Evolutionary conservation across 2,888 invertebrate species (phyloP).

Genomic region (Argyresthia goedartella): DNA sequence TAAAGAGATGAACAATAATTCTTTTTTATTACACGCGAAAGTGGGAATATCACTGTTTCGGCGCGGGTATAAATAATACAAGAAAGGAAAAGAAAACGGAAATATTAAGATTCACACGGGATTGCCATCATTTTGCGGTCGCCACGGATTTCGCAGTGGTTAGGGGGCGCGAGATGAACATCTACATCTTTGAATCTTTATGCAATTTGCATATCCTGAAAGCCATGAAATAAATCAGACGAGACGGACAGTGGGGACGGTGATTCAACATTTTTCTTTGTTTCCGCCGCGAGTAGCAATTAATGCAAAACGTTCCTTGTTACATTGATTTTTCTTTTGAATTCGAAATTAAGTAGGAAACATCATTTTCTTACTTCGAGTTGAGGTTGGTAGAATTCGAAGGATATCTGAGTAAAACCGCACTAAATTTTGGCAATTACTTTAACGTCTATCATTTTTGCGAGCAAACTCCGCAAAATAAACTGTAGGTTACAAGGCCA

Average conservation of each 20-base stretch:
- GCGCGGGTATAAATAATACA: constrained; percentile 66
- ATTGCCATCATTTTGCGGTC: constrained; percentile 68
- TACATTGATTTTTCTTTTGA: constrained; percentile 19
- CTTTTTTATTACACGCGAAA: constrained; percentile 68
- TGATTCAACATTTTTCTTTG: constrained; percentile 57
- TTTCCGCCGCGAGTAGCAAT: constrained; percentile 49
- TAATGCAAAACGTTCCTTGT: constrained; percentile 36
- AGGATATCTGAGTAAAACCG: not conserved
- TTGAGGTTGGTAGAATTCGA: not conserved
- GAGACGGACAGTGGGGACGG: constrained; percentile 63
- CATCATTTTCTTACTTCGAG: not conserved
- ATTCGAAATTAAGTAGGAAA: constrained; percentile 7
- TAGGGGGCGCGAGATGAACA: constrained; percentile 42
- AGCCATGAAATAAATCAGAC: constrained; percentile 71
- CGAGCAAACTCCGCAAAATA: constrained; percentile 30
- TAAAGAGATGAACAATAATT: constrained; percentile 70
- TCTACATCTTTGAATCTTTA: constrained; percentile 67
- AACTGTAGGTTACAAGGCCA: constrained; percentile 46
- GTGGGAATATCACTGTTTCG: constrained; percentile 68
- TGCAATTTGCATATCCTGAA: constrained; percentile 69
- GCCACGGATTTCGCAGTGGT: constrained; percentile 43
- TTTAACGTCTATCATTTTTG: not conserved
- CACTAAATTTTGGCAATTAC: not conserved
- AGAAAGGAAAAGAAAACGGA: constrained; percentile 64
- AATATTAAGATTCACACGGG: constrained; percentile 70